These are phyloP conservation scores for Procambarus clarkii DNA, from an alignment of 1,140 invertebrate species.

Conservation along the genomic window DNA sequence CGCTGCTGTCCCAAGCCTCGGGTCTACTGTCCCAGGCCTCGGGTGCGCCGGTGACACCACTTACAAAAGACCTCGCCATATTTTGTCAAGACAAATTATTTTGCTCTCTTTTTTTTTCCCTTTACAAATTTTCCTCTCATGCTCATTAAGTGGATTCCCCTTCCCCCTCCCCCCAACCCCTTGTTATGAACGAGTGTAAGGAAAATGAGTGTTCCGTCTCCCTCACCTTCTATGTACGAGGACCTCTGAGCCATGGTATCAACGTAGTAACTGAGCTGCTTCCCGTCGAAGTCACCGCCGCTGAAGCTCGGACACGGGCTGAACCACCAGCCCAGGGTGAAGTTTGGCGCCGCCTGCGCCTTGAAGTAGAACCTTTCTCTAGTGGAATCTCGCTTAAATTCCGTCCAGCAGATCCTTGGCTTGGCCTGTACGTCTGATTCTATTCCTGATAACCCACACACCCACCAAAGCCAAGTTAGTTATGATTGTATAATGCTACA, in stretches of 20 bases:
- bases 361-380: constrained; percentile 6
- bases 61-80: no score
- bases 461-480: no score
- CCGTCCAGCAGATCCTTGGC: constrained; percentile 22
- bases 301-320: neutral
- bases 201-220: neutral
- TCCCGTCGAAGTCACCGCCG: neutral
- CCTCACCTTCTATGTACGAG: constrained; percentile 31
- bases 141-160: no score
- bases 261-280: neutral
- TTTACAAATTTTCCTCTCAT: no score
- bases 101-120: no score
- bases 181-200: no score
- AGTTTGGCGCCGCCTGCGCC: constrained; percentile 16
- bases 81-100: no score
- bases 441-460: neutral
- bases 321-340: constrained; percentile 24
- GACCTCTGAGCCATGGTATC: neutral
- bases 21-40: no score
- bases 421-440: neutral
- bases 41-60: no score
- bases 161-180: no score
- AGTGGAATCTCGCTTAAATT: neutral
- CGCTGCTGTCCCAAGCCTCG: no score
- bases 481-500: no score